These are phyloP conservation scores for Parazoanthus darwini DNA, from an alignment of 92 coral and sea anemone species.

Conservation along the genomic window DNA sequence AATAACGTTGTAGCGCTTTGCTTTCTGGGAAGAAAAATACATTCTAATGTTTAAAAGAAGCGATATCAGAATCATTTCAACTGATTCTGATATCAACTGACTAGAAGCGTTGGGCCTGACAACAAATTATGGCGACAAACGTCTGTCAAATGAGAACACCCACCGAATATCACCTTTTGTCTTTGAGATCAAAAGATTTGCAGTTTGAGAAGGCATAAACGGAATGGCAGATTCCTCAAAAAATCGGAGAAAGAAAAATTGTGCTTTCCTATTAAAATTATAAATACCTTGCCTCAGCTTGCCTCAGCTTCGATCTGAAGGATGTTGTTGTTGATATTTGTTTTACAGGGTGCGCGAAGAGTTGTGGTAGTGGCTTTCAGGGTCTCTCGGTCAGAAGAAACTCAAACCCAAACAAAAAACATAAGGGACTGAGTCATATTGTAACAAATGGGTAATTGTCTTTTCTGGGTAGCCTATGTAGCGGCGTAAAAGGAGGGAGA, in stretches of 20 bases:
- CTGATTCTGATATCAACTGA: background rate
- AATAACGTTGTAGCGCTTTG: background rate
- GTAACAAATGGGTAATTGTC: background rate
- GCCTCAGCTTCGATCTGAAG: constrained; percentile 3
- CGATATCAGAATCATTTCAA: background rate
- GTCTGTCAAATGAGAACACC: background rate
- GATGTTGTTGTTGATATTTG: constrained; percentile 35
- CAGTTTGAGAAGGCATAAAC: background rate
- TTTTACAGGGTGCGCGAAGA: constrained; percentile 7
- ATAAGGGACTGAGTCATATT: background rate
- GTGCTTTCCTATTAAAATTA: background rate
- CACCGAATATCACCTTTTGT: constrained; percentile 1
- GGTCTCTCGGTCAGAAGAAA: constrained; percentile 29
- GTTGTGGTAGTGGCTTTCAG: constrained; percentile 11
- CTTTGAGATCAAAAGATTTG: background rate
- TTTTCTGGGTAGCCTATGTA: no score
- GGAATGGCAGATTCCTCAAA: background rate
- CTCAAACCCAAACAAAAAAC: background rate
- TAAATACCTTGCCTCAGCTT: background rate
- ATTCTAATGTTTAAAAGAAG: background rate
- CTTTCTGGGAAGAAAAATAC: background rate
- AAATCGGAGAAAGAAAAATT: background rate
- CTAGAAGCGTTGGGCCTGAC: no score
- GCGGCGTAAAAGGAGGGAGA: no score
- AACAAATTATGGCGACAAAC: background rate